Evolutionary conservation across 53 echinoderm and acorn worm species (phyloP).

Genomic region (Actinopyga echinites): DNA sequence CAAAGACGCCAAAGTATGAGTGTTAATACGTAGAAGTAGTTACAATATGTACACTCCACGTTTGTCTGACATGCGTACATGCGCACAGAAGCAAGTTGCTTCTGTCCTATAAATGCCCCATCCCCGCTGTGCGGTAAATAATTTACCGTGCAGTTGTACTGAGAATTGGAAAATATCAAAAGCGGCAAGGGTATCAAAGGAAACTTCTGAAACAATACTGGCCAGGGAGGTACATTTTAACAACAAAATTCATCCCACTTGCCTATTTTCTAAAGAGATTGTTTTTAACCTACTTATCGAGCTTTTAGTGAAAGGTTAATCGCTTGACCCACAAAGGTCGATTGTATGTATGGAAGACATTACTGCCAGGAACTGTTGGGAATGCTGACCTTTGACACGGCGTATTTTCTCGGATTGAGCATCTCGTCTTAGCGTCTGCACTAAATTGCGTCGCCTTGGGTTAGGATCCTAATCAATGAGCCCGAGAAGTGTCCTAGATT

Average conservation of each 20-base stretch:
- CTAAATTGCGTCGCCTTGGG: slow-evolving; percentile 26
- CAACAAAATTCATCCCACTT: slow-evolving; percentile 28
- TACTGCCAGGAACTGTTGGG: too few relatives aligned
- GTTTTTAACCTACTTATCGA: slow-evolving; percentile 13
- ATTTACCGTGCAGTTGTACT: background rate
- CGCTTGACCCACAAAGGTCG: slow-evolving; percentile 10
- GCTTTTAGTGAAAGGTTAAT: slow-evolving; percentile 26
- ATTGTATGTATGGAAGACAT: background rate
- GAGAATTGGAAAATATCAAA: background rate
- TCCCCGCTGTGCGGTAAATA: too few relatives aligned
- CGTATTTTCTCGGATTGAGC: too few relatives aligned
- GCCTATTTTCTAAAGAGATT: slow-evolving; percentile 19
- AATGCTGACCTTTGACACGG: too few relatives aligned
- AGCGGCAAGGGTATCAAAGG: slow-evolving; percentile 16
- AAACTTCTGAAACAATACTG: background rate
- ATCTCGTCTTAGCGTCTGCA: too few relatives aligned
- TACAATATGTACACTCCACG: too few relatives aligned
- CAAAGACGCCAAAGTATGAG: too few relatives aligned
- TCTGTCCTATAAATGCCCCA: too few relatives aligned
- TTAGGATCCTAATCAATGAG: slow-evolving; percentile 1
- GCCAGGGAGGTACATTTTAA: slow-evolving; percentile 19
- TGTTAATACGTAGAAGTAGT: too few relatives aligned
- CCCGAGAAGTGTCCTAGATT: background rate
- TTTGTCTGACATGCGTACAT: too few relatives aligned
- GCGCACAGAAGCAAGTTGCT: too few relatives aligned